Evolutionary conservation across 2,888 invertebrate genomes (phyloP).

Genomic region (Melanostoma mellinum): DNA sequence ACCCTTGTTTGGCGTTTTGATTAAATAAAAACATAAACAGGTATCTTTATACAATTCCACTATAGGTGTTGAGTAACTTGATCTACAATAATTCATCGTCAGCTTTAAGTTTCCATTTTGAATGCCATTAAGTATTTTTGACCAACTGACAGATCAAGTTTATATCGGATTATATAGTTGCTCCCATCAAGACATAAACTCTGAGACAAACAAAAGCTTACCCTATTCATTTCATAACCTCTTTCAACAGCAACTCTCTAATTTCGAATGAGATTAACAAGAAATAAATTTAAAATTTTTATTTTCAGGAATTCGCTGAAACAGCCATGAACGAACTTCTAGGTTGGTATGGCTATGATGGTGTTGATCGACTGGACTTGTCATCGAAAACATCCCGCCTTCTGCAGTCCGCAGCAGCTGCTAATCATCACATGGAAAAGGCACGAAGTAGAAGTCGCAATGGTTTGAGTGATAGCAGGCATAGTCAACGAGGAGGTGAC

Average conservation of each 20-base stretch:
- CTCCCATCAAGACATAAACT: too few species aligned
- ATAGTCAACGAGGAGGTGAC: slow-evolving; percentile 74
- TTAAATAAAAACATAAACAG: too few species aligned
- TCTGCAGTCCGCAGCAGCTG: slow-evolving; percentile 75
- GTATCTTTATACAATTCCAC: slow-evolving; percentile 7
- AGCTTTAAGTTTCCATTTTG: slow-evolving; percentile 40
- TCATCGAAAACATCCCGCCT: slow-evolving; percentile 80
- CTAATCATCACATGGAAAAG: slow-evolving; percentile 56
- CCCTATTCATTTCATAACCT: too few species aligned
- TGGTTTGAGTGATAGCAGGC: slow-evolving; percentile 66
- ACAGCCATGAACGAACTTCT: slow-evolving; percentile 95
- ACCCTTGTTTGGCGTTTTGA: too few species aligned
- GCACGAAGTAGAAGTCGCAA: slow-evolving; percentile 66
- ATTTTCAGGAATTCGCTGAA: slow-evolving; percentile 92
- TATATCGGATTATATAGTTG: slow-evolving; percentile 10
- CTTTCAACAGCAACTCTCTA: too few species aligned
- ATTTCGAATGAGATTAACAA: too few species aligned
- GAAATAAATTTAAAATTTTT: slow-evolving; percentile 45
- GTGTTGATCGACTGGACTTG: slow-evolving; percentile 85
- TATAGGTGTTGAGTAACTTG: slow-evolving; percentile 6
- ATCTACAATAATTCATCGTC: slow-evolving; percentile 39
- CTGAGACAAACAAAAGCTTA: too few species aligned
- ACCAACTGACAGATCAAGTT: slow-evolving; percentile 51
- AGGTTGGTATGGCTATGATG: slow-evolving; percentile 95
- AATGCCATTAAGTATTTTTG: slow-evolving; percentile 52